Conservation (phyloP, 2,888 invertebrate species). For the Camponotus fellah region DNA sequence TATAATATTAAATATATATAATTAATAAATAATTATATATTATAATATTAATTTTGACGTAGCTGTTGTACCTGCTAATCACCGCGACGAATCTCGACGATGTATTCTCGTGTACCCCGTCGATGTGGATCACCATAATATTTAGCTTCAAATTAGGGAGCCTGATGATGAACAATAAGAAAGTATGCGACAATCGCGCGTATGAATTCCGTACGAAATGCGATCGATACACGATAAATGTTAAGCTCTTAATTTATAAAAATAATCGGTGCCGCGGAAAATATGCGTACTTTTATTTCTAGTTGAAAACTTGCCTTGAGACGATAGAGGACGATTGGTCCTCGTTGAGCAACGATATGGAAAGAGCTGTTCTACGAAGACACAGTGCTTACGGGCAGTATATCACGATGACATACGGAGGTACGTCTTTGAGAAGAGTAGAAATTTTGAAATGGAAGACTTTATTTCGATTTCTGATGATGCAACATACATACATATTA, state of each 20-base stretch:
- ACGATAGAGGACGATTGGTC: conserved; percentile 31
- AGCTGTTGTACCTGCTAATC: conserved; percentile 27
- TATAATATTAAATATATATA: too few relatives aligned
- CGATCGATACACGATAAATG: neutral
- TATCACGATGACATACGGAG: conserved; percentile 20
- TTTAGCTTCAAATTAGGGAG: conserved; percentile 42
- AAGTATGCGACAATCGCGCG: conserved; percentile 12
- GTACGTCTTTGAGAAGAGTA: neutral
- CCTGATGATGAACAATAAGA: conserved; percentile 23
- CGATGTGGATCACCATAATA: conserved; percentile 40
- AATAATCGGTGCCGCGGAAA: neutral
- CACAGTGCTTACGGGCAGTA: conserved; percentile 5
- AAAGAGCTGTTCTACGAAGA: neutral
- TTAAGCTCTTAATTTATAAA: neutral
- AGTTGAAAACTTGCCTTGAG: conserved; percentile 27
- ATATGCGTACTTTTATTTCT: neutral
- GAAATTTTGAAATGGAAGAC: neutral
- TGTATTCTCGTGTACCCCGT: conserved; percentile 32
- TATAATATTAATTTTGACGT: neutral
- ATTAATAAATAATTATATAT: neutral
- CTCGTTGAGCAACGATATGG: neutral
- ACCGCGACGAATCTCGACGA: conserved; percentile 25
- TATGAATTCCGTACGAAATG: neutral
- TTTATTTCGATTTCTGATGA: neutral
- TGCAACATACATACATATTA: neutral